Percentiles rank a stretch among this genome's conserved stretches.
Conservation (phyloP, 2,797 vertebrate species). For the Urosaurus nigricauda region DNA sequence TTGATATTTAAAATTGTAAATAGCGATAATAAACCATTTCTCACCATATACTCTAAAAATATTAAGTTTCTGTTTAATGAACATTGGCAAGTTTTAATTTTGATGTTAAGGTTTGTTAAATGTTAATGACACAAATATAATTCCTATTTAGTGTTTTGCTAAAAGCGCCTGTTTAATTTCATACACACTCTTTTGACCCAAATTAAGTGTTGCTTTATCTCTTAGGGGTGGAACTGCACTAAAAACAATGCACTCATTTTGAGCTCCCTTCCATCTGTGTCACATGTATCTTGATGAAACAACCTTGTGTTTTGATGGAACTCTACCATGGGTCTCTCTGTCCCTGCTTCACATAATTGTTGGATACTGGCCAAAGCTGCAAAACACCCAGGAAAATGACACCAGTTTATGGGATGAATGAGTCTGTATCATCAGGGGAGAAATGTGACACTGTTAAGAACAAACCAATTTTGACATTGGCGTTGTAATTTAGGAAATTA, state of each 20-base stretch:
- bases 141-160: too few species aligned
- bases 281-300: background rate
- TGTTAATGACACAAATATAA: background rate
- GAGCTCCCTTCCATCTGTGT: background rate
- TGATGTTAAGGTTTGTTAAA: background rate
- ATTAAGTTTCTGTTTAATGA: background rate
- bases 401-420: background rate
- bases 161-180: background rate
- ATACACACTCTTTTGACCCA: background rate
- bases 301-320: background rate
- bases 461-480: background rate
- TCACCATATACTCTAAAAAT: background rate
- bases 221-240: too few species aligned
- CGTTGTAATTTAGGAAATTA: background rate
- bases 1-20: too few species aligned
- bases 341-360: background rate
- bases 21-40: background rate
- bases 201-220: background rate
- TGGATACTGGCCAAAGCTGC: background rate
- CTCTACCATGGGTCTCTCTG: background rate
- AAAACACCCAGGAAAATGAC: background rate
- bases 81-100: background rate
- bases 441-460: background rate
- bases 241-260: background rate
- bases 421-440: background rate